phyloP scores from a whole-genome alignment of 2,888 invertebrate genomes.

The Digitonthophagus gazella region DNA sequence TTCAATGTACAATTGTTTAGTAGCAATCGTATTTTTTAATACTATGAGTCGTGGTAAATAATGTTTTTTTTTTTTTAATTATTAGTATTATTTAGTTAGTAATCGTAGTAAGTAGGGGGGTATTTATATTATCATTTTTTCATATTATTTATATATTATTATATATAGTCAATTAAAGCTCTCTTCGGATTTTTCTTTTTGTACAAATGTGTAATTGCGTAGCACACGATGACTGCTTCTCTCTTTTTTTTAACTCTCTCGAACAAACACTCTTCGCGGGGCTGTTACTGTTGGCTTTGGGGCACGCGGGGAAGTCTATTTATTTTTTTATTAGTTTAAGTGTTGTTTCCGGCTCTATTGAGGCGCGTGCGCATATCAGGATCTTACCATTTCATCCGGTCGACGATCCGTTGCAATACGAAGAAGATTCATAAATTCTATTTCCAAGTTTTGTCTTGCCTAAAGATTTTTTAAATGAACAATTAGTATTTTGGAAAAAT shows the following conservation, averaged over 20 bases:
- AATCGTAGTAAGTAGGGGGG: constrained; percentile 4
- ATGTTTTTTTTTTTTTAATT: no score
- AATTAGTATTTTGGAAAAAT: no score
- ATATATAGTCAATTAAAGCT: constrained; percentile 48
- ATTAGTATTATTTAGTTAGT: constrained; percentile 23
- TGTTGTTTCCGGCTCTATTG: constrained; percentile 23
- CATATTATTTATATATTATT: constrained; percentile 25
- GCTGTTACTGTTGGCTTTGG: not conserved
- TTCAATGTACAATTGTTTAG: constrained; percentile 45
- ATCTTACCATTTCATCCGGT: constrained; percentile 47
- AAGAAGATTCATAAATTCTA: constrained; percentile 86
- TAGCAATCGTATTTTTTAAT: constrained; percentile 31
- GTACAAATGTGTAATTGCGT: constrained; percentile 36
- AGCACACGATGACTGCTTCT: constrained; percentile 20
- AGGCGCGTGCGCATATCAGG: constrained; percentile 45
- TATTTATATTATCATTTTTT: constrained; percentile 12
- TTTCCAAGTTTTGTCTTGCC: constrained; percentile 88
- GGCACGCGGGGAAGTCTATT: not conserved
- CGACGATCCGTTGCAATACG: constrained; percentile 78
- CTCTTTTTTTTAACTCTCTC: no score
- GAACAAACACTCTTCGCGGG: not conserved
- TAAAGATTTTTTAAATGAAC: constrained; percentile 53
- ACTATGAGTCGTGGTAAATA: constrained; percentile 44
- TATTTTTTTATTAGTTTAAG: not conserved
- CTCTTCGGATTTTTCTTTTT: constrained; percentile 42